phyloP scores from a whole-genome alignment of 1,140 invertebrate species.

The Drosophila varians region DNA sequence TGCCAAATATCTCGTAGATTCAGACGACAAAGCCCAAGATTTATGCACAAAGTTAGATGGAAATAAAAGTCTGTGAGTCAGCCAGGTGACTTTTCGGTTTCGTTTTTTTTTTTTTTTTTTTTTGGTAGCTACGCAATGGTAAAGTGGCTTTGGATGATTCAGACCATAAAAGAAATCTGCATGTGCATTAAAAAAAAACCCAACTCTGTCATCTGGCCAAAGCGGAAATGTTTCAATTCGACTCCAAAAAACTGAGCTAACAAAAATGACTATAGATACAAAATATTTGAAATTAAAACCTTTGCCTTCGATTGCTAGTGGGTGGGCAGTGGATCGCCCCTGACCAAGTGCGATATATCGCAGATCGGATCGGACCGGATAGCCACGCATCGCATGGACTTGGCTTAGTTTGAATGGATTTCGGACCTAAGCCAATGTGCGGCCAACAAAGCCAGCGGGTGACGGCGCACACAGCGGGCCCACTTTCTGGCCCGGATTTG shows the following conservation, averaged over 20 bases:
- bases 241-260: slow-evolving; percentile 57
- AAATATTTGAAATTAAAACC: neutral
- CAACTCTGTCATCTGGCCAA: slow-evolving; percentile 14
- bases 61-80: slow-evolving; percentile 56
- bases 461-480: slow-evolving; percentile 69
- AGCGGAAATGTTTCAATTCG: slow-evolving; percentile 53
- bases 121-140: slow-evolving; percentile 18
- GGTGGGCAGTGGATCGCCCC: slow-evolving; percentile 43
- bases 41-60: slow-evolving; percentile 57
- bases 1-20: slow-evolving; percentile 61
- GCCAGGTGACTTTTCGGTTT: too few relatives aligned
- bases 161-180: slow-evolving; percentile 47
- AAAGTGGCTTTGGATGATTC: slow-evolving; percentile 44
- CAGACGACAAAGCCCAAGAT: slow-evolving; percentile 36
- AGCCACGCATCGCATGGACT: neutral
- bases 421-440: slow-evolving; percentile 53
- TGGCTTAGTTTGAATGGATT: slow-evolving; percentile 19
- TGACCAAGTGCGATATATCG: slow-evolving; percentile 3
- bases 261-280: slow-evolving; percentile 50
- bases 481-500: slow-evolving; percentile 48
- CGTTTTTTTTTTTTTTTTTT: slow-evolving; percentile 25
- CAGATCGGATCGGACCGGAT: slow-evolving; percentile 2
- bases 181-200: slow-evolving; percentile 35
- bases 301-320: slow-evolving; percentile 20
- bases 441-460: slow-evolving; percentile 70